phyloP scores from a whole-genome alignment of 2,888 invertebrate genomes.

The Protophormia terraenovae region DNA sequence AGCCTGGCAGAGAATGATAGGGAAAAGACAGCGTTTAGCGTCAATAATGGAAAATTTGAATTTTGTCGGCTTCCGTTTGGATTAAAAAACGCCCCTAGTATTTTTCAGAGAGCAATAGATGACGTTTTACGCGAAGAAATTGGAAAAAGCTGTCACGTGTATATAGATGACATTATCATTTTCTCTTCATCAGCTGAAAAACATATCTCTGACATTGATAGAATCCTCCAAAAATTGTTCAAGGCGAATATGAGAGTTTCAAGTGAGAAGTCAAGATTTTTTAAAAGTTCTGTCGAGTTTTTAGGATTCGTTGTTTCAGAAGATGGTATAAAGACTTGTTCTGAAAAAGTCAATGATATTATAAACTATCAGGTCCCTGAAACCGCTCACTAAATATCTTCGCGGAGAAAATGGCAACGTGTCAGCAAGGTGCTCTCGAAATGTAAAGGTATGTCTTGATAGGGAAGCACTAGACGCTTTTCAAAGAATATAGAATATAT shows the following conservation, averaged over 20 bases:
- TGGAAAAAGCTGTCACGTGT: constrained; percentile 40
- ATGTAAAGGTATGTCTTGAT: too few species aligned
- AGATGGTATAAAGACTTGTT: not conserved
- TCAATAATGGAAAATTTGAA: constrained; percentile 39
- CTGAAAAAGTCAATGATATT: too few species aligned
- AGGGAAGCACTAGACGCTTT: too few species aligned
- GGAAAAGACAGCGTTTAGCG: constrained; percentile 43
- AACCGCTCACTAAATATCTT: too few species aligned
- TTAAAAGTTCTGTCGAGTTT: constrained; percentile 72
- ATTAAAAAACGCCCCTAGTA: constrained; percentile 10
- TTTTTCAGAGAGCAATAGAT: constrained; percentile 19
- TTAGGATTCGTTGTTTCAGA: constrained; percentile 73
- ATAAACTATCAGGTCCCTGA: too few species aligned
- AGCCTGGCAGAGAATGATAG: constrained; percentile 47
- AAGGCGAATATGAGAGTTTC: constrained; percentile 48
- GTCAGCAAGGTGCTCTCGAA: too few species aligned
- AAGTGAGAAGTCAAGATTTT: constrained; percentile 67
- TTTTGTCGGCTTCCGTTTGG: constrained; percentile 32
- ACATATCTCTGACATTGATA: constrained; percentile 2
- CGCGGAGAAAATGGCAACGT: too few species aligned
- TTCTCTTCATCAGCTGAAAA: constrained; percentile 18
- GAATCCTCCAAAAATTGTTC: constrained; percentile 11
- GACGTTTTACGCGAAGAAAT: constrained; percentile 48
- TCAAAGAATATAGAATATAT: too few species aligned
- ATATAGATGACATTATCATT: constrained; percentile 40